These are phyloP conservation scores for Zoanthus sociatus DNA, from an alignment of 92 coral and sea anemone genomes.

Conservation along the genomic window DNA sequence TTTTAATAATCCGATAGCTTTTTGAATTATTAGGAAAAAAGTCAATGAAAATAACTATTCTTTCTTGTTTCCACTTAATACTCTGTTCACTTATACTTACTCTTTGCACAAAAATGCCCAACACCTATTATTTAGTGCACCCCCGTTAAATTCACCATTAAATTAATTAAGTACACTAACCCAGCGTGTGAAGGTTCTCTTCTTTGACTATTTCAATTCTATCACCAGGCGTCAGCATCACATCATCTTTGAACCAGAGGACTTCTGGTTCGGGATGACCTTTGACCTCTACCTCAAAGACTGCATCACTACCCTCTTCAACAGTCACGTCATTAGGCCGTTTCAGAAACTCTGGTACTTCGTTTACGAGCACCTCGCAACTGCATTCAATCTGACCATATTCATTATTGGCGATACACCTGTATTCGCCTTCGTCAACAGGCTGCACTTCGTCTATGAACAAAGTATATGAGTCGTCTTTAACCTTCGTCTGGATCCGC, in stretches of 20 bases:
- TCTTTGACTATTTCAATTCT: constrained; percentile 60
- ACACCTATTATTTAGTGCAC: too few species aligned
- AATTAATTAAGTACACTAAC: not conserved
- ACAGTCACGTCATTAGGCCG: constrained; percentile 65
- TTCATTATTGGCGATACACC: constrained; percentile 79
- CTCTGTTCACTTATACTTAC: too few species aligned
- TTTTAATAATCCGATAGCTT: too few species aligned
- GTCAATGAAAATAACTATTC: too few species aligned
- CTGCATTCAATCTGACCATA: constrained; percentile 70
- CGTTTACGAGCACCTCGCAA: constrained; percentile 88
- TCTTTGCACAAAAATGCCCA: too few species aligned
- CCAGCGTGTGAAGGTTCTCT: constrained; percentile 54
- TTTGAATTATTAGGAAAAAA: too few species aligned
- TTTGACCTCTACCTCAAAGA: constrained; percentile 75
- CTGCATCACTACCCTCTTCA: constrained; percentile 67
- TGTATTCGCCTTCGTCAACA: constrained; percentile 89
- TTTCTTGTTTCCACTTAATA: too few species aligned
- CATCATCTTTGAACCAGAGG: constrained; percentile 82
- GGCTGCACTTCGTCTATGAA: constrained; percentile 74
- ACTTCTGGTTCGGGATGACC: constrained; percentile 88
- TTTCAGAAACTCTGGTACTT: constrained; percentile 80
- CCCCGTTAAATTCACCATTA: not conserved
- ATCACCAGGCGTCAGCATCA: constrained; percentile 68
- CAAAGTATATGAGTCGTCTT: constrained; percentile 69
- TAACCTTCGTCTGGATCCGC: constrained; percentile 61